phyloP scores from a whole-genome alignment of 2,113 vertebrate species.

The Chionodraco myersi region DNA sequence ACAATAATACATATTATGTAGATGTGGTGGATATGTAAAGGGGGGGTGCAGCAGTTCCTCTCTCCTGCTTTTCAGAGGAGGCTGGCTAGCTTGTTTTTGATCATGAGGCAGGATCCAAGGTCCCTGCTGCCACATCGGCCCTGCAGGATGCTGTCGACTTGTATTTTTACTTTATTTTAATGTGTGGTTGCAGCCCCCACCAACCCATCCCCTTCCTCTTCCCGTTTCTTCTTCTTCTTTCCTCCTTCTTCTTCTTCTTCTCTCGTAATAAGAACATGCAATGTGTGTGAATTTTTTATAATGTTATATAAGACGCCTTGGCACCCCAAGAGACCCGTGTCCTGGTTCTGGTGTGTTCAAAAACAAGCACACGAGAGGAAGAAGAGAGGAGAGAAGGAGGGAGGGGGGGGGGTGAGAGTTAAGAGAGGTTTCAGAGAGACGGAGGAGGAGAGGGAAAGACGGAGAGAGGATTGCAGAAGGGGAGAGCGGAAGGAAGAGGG shows the following conservation, averaged over 20 bases:
- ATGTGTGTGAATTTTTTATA: conserved; percentile 85
- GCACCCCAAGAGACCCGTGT: conserved; percentile 81
- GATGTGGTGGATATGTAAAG: conserved; percentile 51
- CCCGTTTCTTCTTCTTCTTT: not conserved
- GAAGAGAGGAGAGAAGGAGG: conserved; percentile 26
- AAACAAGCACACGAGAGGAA: conserved; percentile 71
- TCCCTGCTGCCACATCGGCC: conserved; percentile 44
- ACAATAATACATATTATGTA: conserved; percentile 57
- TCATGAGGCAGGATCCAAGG: conserved; percentile 24
- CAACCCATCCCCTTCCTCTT: conserved; percentile 34
- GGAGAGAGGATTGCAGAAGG: conserved; percentile 34
- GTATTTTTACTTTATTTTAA: conserved; percentile 69
- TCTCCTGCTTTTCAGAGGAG: conserved; percentile 35
- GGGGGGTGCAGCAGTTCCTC: conserved; percentile 28
- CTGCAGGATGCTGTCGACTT: conserved; percentile 59
- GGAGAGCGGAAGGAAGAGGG: conserved; percentile 39
- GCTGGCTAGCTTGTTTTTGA: conserved; percentile 43
- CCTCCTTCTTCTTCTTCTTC: conserved; percentile 36
- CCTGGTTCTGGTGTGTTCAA: conserved; percentile 81
- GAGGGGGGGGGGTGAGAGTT: conserved; percentile 39
- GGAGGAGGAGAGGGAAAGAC: conserved; percentile 31
- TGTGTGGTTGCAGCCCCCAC: conserved; percentile 56
- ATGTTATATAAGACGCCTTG: conserved; percentile 81
- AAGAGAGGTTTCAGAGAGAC: conserved; percentile 60
- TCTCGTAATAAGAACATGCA: conserved; percentile 79